These are phyloP conservation scores for Pseudois nayaur DNA, from an alignment of 2,113 vertebrate species.

Conservation along the genomic window DNA sequence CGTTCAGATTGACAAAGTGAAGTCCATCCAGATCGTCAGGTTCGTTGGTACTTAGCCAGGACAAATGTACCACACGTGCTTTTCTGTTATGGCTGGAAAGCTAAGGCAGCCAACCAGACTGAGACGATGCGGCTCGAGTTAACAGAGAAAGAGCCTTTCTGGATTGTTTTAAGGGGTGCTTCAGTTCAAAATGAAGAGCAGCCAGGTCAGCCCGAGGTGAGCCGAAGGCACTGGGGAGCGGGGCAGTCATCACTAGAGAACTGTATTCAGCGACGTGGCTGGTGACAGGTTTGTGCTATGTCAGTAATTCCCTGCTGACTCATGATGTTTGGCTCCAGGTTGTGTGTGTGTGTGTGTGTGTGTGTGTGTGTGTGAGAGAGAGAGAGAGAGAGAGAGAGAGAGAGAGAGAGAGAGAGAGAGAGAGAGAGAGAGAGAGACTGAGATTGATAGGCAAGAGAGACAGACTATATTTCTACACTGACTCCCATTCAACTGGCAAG, in stretches of 20 bases:
- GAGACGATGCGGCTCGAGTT: neutral
- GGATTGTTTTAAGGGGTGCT: neutral
- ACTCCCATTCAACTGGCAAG: neutral
- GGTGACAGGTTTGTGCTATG: neutral
- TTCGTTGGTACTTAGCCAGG: neutral
- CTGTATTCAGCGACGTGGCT: neutral
- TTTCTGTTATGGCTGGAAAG: neutral
- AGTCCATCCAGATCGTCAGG: neutral
- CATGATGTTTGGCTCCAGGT: neutral
- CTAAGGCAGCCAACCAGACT: neutral
- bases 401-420: too few relatives aligned
- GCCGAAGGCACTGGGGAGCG: neutral
- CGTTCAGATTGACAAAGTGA: neutral
- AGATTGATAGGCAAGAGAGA: neutral
- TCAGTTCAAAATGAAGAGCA: neutral
- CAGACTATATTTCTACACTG: neutral
- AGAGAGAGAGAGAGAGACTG: too few relatives aligned
- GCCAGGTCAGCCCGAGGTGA: neutral
- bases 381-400: too few relatives aligned
- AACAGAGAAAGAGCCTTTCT: slow-evolving; percentile 15
- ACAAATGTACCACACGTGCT: neutral
- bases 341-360: neutral
- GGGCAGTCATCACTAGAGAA: neutral
- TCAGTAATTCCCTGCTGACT: slow-evolving; percentile 12
- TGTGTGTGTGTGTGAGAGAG: neutral